Evolutionary conservation across 2,113 vertebrate genomes (phyloP), one percentile per base, ranked within the genome.

Genomic region (Nettapus auritus): DNA sequence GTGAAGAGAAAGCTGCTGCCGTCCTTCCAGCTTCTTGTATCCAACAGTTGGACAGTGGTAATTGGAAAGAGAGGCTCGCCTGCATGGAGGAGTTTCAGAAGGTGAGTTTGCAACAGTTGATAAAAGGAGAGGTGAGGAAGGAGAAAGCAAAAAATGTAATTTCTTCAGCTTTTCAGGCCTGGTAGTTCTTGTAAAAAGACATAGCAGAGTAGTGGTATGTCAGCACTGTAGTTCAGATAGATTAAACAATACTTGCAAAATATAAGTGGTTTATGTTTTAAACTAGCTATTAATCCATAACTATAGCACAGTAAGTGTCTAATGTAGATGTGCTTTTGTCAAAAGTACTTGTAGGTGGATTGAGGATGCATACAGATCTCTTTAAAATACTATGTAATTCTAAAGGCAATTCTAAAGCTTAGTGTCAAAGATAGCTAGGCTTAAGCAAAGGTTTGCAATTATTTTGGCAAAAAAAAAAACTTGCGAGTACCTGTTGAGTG

Each of bases 11-110:
- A 93, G 99, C 99, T 66, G 98, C 98, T 40, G 96, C 97, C 38
- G 99, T 99, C 34, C 99, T 99, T 90, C 99, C 99, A 70, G 97
- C 98, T 48, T 96, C 98, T 63, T 99, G 99, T 93, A 97, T 99
- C 94, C 99, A 99, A 91, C 98, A 98, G 91, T 69, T 99, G 75
- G 99, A 99, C 93, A 99, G 99, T 5, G 96, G 98, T 90, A 99
- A 99, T 96, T 99, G 99, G 99, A 99, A 99, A 94, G 99, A 99
- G 96, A 98, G 99, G 62, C 98, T 99, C 92, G 99, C 99, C 55
- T 99, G 99, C 97, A 99, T 99, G 99, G 99, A 99, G 90, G 99
- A 99, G 70, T 99, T 99, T 96, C 99, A 99, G 90, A 99, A 98
- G 98, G 99, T 99, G 91, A 44, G 88, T 73, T 8, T 70, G 6